A percentile compares a stretch with the other conserved stretches of the same genome.
Conservation (phyloP, 2,797 vertebrate genomes). For the Moxostoma hubbsi region DNA sequence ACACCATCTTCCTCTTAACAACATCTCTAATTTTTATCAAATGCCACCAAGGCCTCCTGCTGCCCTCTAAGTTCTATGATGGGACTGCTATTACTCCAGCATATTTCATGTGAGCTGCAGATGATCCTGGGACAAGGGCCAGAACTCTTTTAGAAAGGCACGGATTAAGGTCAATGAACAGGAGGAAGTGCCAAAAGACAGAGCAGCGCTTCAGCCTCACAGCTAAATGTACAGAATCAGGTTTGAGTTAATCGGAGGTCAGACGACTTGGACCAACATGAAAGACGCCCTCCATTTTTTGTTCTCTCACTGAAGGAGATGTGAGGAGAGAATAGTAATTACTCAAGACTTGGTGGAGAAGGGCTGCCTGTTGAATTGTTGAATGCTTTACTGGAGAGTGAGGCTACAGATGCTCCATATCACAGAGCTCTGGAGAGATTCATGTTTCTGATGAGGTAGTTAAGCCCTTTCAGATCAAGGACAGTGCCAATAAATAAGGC, state of each 20-base stretch:
- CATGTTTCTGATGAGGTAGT: constrained; percentile 9
- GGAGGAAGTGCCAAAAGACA: constrained; percentile 40
- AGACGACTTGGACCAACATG: constrained; percentile 52
- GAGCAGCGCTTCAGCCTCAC: constrained; percentile 29
- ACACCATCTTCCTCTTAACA: constrained; percentile 50
- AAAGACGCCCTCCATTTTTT: constrained; percentile 36
- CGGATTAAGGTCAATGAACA: constrained; percentile 39
- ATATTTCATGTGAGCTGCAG: constrained; percentile 14
- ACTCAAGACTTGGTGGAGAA: constrained; percentile 38
- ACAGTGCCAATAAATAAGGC: constrained; percentile 37
- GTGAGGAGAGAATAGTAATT: constrained; percentile 33
- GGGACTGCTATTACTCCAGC: constrained; percentile 4
- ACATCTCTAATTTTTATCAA: constrained; percentile 44
- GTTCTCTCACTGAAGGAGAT: constrained; percentile 34
- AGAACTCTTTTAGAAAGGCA: constrained; percentile 16
- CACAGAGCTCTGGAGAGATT: constrained; percentile 25
- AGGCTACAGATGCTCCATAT: constrained; percentile 42
- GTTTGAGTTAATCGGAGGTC: constrained; percentile 43
- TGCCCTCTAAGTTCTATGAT: constrained; percentile 13
- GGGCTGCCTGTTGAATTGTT: constrained; percentile 29
- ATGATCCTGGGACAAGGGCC: constrained; percentile 35
- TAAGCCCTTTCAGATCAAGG: constrained; percentile 11
- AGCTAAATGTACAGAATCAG: constrained; percentile 19
- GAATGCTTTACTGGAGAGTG: constrained; percentile 13
- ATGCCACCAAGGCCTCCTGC: constrained; percentile 38